A percentile compares a stretch with the other conserved stretches of the same genome.
Evolutionary conservation across 2,113 vertebrate species (phyloP).

Genomic region (Uria aalge): DNA sequence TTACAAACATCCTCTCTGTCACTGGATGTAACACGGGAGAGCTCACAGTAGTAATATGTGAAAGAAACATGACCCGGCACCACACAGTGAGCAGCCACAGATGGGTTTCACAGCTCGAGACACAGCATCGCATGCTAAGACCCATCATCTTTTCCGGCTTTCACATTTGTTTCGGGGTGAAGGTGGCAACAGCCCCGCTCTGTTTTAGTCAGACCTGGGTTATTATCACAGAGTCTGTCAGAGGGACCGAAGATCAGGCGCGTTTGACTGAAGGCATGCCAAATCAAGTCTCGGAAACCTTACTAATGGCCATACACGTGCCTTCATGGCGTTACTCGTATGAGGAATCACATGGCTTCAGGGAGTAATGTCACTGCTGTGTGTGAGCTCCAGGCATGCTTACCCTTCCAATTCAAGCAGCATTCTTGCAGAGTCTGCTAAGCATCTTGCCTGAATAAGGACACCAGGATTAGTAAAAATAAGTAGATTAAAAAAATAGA

Average conservation of each 20-base stretch:
- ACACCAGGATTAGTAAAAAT: neutral
- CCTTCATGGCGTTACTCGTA: fast-evolving
- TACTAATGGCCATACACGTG: fast-evolving
- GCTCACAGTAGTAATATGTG: neutral
- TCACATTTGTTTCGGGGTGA: neutral
- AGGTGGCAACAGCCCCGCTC: neutral
- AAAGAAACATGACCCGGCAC: neutral
- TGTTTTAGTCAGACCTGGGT: neutral
- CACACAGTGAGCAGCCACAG: neutral
- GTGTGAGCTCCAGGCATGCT: neutral
- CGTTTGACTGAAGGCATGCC: fast-evolving
- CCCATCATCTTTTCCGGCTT: neutral
- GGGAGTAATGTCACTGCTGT: neutral
- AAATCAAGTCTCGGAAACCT: neutral
- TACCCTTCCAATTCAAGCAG: neutral
- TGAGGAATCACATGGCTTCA: neutral
- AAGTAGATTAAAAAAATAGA: neutral
- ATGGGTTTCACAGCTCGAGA: neutral
- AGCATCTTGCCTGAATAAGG: neutral
- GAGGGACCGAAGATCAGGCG: fast-evolving
- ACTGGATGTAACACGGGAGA: neutral
- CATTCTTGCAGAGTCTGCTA: neutral
- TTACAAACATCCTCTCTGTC: neutral
- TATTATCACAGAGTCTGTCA: neutral
- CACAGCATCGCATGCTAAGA: neutral